phyloP scores from a whole-genome alignment of 2,888 invertebrate species.

The Cyclophora albipunctata region DNA sequence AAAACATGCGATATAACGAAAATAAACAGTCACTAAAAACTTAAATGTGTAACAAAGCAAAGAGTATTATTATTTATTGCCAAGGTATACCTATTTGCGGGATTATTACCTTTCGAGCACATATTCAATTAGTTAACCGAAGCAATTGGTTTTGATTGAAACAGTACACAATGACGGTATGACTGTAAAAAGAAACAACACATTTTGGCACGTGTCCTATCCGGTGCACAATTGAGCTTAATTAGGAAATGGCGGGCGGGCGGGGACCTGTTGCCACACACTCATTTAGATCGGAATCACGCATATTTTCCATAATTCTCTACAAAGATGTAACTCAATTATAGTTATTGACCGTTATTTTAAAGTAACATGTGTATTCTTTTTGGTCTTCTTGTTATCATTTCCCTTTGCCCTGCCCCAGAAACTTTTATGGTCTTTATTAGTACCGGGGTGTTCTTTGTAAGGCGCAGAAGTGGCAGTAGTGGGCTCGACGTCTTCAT shows the following conservation, averaged over 20 bases:
- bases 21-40: too few species aligned
- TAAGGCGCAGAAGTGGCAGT: not conserved
- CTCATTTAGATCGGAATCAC: conserved; percentile 24
- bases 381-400: conserved; percentile 31
- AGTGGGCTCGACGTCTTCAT: conserved; percentile 11
- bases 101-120: not conserved
- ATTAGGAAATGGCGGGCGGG: conserved; percentile 69
- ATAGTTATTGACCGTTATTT: conserved; percentile 4
- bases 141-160: conserved; percentile 23
- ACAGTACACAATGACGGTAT: conserved; percentile 45
- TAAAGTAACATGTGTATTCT: conserved; percentile 21
- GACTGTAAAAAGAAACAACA: conserved; percentile 52
- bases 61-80: too few species aligned
- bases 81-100: too few species aligned
- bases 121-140: not conserved
- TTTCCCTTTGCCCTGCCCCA: conserved; percentile 32
- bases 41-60: too few species aligned
- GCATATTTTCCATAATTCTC: conserved; percentile 17
- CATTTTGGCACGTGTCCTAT: conserved; percentile 72
- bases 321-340: not conserved
- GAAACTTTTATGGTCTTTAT: conserved; percentile 40
- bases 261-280: conserved; percentile 33
- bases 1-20: too few species aligned
- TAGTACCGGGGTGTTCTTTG: conserved; percentile 19
- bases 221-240: conserved; percentile 71